Percentiles rank a stretch among this genome's conserved stretches.
phyloP scores from a whole-genome alignment of 2,113 vertebrate species.

The Genyomyrus donnyi region DNA sequence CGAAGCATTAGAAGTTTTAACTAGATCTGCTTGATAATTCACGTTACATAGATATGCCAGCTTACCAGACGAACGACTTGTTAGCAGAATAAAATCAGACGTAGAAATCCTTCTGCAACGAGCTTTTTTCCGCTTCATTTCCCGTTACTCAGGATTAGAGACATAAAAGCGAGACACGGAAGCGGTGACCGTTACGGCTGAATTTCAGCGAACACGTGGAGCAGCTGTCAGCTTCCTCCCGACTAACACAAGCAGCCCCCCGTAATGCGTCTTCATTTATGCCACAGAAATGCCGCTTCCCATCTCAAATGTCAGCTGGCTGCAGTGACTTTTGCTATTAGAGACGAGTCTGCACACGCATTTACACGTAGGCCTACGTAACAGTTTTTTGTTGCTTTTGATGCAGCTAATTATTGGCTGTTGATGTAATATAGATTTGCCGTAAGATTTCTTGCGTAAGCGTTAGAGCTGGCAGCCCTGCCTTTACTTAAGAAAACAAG shows the following conservation, averaged over 20 bases:
- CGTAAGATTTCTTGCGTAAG: too few species aligned
- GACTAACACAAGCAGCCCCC: not conserved
- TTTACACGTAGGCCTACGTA: too few species aligned
- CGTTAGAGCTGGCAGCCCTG: too few species aligned
- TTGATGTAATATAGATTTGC: too few species aligned
- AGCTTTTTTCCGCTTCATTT: not conserved
- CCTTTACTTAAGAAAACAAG: not conserved
- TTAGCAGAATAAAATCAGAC: not conserved
- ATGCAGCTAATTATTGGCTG: too few species aligned
- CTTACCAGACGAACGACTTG: not conserved
- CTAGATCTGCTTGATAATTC: not conserved
- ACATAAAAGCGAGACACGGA: not conserved
- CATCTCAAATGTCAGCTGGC: not conserved
- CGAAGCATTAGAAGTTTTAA: not conserved
- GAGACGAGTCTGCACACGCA: not conserved
- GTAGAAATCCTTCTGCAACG: not conserved
- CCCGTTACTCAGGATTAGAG: not conserved
- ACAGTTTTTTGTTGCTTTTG: too few species aligned
- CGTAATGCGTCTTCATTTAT: not conserved
- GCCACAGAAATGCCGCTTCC: not conserved
- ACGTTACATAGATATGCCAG: not conserved
- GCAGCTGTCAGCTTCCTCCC: not conserved
- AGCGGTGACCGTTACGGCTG: not conserved
- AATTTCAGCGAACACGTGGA: not conserved
- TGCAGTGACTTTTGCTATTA: not conserved